Base-by-base conservation (phyloP, 1,140 invertebrate species). In the Piezodorus guildinii region DNA sequence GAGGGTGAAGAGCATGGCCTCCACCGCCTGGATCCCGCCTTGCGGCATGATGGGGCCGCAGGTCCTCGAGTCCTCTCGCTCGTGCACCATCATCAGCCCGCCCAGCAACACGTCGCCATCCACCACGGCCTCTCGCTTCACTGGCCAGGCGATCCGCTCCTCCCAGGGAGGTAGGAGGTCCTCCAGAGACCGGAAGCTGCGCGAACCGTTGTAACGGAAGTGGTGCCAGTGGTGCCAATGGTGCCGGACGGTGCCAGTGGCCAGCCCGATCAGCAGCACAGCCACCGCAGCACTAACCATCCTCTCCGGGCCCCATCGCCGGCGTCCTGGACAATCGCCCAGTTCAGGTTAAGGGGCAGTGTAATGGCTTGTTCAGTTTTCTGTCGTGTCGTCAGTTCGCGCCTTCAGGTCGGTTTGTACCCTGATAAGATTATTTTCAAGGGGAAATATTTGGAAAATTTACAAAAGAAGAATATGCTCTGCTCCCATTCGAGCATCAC, bases 31-130 rank as follows among this genome's bases (percentile, higher is more conserved):
- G 2, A 90, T 82, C 12, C 93, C 91, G 2, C 92, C 93, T 73
- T 97, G 93, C 0, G 91, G 90, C 93, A 96, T 96, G 15, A 97
- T 85, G 0, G 87, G 89, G 0, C 93, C 94, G 72, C 94, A 96
- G 9, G 85, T 90, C 61, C 85, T 81, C 30, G 77, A 77, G 68
- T 89, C 86, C 71, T 93, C 88, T n/a, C 93, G 77, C 68, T 93
- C 91, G 76, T 96, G 94, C 0, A 94, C 89, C 93, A 96, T 96
- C 89, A 96, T 95, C 4, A 96, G 76, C 0, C 90, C 93, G 4
- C 94, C 94, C 0, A 97, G 75, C 0, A 90, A 80, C 0, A 90
- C 73, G 68, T 94, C 85, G 0, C 92, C 93, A 71, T 91, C 86
- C 3, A 95, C 85, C 3, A 66, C 66, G 0, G 90, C 88, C 69